phyloP scores from a whole-genome alignment of 2,888 invertebrate genomes.

The Bombylius discolor region DNA sequence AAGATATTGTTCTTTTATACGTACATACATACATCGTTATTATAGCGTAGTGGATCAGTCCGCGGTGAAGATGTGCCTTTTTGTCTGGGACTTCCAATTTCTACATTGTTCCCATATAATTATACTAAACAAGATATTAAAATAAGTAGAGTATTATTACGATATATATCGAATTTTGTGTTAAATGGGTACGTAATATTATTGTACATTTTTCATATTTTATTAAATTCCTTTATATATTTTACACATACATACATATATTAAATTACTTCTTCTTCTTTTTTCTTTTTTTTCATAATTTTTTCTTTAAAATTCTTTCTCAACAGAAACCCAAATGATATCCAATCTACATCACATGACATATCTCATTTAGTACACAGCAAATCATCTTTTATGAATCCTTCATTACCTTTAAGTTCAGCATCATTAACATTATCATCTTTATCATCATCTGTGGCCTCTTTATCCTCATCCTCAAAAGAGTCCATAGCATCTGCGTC shows the following conservation, averaged over 20 bases:
- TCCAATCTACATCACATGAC: slow-evolving; percentile 23
- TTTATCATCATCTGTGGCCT: not conserved
- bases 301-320: no score
- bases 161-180: slow-evolving; percentile 77
- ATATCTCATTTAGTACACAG: slow-evolving; percentile 15
- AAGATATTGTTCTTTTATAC: no score
- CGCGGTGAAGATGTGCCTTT: slow-evolving; percentile 79
- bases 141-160: slow-evolving; percentile 65
- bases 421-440: slow-evolving; percentile 7
- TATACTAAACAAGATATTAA: slow-evolving; percentile 65
- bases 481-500: no score
- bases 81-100: slow-evolving; percentile 66
- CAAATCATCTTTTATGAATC: slow-evolving; percentile 9
- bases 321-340: slow-evolving; percentile 17
- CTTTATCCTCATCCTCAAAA: no score
- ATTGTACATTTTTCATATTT: no score
- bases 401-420: slow-evolving; percentile 6
- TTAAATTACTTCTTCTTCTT: no score
- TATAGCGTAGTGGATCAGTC: slow-evolving; percentile 64
- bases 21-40: slow-evolving; percentile 6
- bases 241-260: no score
- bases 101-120: slow-evolving; percentile 57
- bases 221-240: no score
- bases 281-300: not conserved
- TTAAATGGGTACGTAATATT: slow-evolving; percentile 62